Percentiles rank a stretch among this genome's conserved stretches.
Conservation (phyloP, 2,797 vertebrate genomes). For the Hapalemur alaotrensis region DNA sequence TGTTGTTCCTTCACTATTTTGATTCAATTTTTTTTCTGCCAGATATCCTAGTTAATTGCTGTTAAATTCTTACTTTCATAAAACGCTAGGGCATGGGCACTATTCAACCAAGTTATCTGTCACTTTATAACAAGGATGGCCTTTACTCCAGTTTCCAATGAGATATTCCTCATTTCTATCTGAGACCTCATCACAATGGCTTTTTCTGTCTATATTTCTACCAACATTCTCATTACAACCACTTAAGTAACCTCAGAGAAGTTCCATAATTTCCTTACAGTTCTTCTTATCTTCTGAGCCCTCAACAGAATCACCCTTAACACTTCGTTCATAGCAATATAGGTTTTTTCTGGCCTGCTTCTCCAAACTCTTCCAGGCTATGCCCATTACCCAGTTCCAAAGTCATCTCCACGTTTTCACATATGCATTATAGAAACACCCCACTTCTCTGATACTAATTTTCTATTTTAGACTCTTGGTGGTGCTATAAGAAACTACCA, state of each 20-base stretch:
- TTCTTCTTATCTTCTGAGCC: not conserved
- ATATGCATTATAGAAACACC: not conserved
- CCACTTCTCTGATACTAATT: not conserved
- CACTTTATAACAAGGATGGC: not conserved
- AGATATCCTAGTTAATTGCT: not conserved
- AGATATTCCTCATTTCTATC: not conserved
- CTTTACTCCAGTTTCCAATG: not conserved
- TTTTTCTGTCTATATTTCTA: not conserved
- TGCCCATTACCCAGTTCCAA: not conserved
- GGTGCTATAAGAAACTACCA: not conserved
- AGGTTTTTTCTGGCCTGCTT: not conserved
- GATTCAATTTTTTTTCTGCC: not conserved
- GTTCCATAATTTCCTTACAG: not conserved
- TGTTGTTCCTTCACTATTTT: not conserved
- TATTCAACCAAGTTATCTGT: not conserved
- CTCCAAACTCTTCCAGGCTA: not conserved
- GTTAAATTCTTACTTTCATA: not conserved
- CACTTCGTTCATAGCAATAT: not conserved
- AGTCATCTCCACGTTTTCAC: not conserved
- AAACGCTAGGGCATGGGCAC: not conserved
- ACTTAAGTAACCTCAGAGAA: not conserved
- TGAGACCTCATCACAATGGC: not conserved
- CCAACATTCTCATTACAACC: not conserved
- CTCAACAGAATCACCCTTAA: not conserved
- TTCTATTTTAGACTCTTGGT: not conserved